A percentile compares a stretch with the other conserved stretches of the same genome.
These are phyloP conservation scores for Atta cephalotes DNA, from an alignment of 1,140 invertebrate species.

Conservation along the genomic window DNA sequence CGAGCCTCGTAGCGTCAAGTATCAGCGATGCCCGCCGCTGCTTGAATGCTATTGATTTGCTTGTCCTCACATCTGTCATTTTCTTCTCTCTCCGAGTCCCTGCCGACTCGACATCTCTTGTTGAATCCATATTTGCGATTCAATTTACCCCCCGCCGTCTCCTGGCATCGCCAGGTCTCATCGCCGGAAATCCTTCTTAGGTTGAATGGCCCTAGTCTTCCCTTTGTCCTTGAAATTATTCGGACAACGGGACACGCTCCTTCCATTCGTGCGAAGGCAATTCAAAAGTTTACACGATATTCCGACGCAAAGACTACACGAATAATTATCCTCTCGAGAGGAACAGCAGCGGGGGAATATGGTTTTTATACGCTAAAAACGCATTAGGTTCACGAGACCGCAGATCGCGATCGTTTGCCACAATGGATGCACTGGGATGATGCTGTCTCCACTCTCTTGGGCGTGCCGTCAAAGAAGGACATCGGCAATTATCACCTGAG, in stretches of 20 bases:
- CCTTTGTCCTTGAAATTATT: conserved; percentile 60
- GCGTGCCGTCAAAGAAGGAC: conserved; percentile 87
- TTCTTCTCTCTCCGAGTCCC: conserved; percentile 41
- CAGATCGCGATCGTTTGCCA: conserved; percentile 66
- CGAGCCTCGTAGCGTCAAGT: conserved; percentile 36
- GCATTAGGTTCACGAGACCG: conserved; percentile 72
- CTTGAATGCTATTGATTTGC: conserved; percentile 52
- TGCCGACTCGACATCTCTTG: conserved; percentile 11
- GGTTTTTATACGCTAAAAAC: not conserved
- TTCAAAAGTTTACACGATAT: not conserved
- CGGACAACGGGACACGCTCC: not conserved
- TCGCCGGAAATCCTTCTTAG: conserved; percentile 59
- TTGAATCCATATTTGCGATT: conserved; percentile 69
- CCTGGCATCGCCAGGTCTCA: conserved; percentile 6
- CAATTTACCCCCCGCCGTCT: conserved; percentile 61
- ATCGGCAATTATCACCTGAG: conserved; percentile 87
- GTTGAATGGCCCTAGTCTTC: conserved; percentile 44
- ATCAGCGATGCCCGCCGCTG: conserved; percentile 6
- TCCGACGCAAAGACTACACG: not conserved
- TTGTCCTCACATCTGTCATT: conserved; percentile 59
- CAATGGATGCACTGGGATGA: conserved; percentile 84
- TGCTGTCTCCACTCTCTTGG: conserved; percentile 84
- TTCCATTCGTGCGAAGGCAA: not conserved
- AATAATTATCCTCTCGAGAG: not conserved
- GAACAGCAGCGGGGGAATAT: not conserved